Evolutionary conservation across 2,888 invertebrate genomes (phyloP), one percentile per base, ranked within the genome.

Genomic region (Troides aeacus): DNA sequence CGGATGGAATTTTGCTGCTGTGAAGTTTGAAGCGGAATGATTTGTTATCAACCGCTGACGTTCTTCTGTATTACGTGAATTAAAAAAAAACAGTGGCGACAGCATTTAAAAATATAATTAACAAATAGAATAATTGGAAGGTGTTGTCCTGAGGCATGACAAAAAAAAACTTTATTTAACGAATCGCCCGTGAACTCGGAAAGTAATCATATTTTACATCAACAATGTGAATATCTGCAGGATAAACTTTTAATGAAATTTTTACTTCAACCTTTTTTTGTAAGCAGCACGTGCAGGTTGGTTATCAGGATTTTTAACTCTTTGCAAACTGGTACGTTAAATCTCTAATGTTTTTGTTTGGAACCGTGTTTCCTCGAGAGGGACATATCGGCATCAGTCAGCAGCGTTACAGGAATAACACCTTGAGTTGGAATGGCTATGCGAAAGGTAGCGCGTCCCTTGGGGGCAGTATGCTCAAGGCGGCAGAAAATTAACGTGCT

Each of bases 401-500:
- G 91, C 89, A 81, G 84, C 84, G 84, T 84, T 86, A 82, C 85
- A 81, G 84, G 89, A 90, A 90, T 90, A 93, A 93, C 93, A 93
- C 93, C 93, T 93, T 90, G 84, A 85, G 88, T 86, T 83, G 89
- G 91, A 90, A 91, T 88, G 87, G 89, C 84, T 89, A 82, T 87
- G 87, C 86, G 91, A 92, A 91, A 93, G 93, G 93, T 92, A 92
- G 89, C 83, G 84, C 83, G 91, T 92, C 94, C 93, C 94, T 79
- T 76, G 94, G 89, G 94, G 90, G 94, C 93, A 94, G 92, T 95
- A 94, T 94, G 94, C 94, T 94, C 95, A 95, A 94, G 94, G 94
- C 94, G 94, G 94, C 94, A 94, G 95, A 95, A 95, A 95, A 95
- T 95, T 95, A 95, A 95, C 94, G 94, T 93, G 93, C 92, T 84